A percentile compares a stretch with the other conserved stretches of the same genome.
These are phyloP conservation scores for Dromas ardeola DNA, from an alignment of 2,113 vertebrate species.

Conservation along the genomic window DNA sequence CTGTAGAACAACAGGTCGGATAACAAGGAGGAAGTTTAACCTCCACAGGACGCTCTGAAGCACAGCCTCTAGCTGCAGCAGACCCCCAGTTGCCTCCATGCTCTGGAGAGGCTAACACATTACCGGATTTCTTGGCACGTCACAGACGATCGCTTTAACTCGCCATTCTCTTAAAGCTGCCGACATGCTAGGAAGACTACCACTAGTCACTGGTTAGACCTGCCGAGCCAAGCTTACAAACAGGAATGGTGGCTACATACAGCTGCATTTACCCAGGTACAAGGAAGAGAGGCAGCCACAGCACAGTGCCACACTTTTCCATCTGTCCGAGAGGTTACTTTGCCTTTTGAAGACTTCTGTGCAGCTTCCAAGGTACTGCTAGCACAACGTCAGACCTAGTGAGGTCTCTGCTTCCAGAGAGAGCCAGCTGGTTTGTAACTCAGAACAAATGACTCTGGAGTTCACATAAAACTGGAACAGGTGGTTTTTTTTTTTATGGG, in stretches of 20 bases:
- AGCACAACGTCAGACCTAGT: fast-evolving
- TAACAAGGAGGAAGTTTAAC: background rate
- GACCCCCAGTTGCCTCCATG: background rate
- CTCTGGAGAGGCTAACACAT: background rate
- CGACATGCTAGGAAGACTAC: fast-evolving
- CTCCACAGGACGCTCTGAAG: background rate
- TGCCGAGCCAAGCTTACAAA: background rate
- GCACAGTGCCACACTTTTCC: too few species aligned
- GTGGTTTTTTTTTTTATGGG: background rate
- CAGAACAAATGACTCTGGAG: background rate
- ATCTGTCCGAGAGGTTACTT: fast-evolving
- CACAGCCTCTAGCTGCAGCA: background rate
- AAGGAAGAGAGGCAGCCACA: fast-evolving
- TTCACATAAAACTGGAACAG: background rate
- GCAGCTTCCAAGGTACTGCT: fast-evolving
- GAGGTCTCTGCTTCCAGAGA: background rate
- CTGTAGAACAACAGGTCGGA: background rate
- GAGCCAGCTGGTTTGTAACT: background rate
- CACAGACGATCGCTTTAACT: fast-evolving
- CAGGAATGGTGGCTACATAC: fast-evolving
- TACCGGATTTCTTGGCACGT: background rate
- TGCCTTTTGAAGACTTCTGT: background rate
- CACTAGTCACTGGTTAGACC: background rate
- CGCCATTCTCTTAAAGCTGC: background rate
- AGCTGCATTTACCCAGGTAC: background rate